Conservation (phyloP, 2,888 invertebrate genomes). For the Psococerastis gibbosa region DNA sequence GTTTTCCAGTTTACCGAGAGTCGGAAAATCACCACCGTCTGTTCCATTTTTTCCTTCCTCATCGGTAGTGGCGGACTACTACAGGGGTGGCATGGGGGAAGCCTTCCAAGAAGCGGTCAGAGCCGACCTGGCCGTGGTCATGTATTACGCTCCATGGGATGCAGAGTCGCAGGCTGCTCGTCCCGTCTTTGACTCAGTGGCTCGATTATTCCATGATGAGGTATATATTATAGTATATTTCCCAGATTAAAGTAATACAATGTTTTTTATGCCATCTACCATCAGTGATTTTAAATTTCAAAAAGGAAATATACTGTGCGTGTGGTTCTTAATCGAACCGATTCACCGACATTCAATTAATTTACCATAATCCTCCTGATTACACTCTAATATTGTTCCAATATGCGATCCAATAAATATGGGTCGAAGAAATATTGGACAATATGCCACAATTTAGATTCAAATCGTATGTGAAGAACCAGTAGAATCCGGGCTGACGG, state of each 20-base stretch:
- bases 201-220: slow-evolving; percentile 45
- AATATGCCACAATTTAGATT: no score
- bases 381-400: no score
- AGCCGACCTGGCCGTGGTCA: slow-evolving; percentile 65
- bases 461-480: no score
- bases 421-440: no score
- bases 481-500: no score
- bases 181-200: slow-evolving; percentile 54
- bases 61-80: slow-evolving; percentile 57
- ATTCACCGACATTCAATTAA: no score
- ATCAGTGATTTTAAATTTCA: not conserved
- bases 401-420: no score
- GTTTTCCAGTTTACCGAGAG: slow-evolving; percentile 35
- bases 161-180: slow-evolving; percentile 60
- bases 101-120: slow-evolving; percentile 39
- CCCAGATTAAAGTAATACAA: slow-evolving; percentile 7
- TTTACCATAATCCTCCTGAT: no score
- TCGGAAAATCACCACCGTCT: slow-evolving; percentile 37
- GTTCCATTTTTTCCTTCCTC: slow-evolving; percentile 50
- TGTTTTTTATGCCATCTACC: not conserved
- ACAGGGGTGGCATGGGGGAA: slow-evolving; percentile 48
- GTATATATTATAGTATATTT: slow-evolving; percentile 30
- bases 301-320: no score
- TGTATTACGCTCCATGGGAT: slow-evolving; percentile 94
- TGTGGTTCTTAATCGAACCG: no score